A percentile compares a stretch with the other conserved stretches of the same genome.
phyloP scores from a whole-genome alignment of 2,113 vertebrate species.

The Alouatta palliata region DNA sequence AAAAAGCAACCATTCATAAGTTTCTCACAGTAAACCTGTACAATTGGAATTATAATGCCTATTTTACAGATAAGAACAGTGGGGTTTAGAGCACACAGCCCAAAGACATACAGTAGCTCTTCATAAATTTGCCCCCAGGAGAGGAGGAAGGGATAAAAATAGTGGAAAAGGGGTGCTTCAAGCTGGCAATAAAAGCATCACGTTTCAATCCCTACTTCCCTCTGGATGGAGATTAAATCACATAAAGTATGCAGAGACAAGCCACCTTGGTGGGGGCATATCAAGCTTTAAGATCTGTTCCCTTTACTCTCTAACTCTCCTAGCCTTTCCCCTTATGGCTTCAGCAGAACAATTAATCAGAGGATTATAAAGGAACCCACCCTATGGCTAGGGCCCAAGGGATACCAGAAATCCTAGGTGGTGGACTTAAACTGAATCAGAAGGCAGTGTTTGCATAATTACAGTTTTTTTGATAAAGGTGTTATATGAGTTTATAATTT shows the following conservation, averaged over 20 bases:
- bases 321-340: neutral
- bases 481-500: neutral
- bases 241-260: neutral
- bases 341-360: neutral
- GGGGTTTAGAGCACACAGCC: neutral
- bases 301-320: neutral
- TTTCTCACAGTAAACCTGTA: neutral
- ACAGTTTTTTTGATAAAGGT: neutral
- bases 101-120: neutral
- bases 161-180: neutral
- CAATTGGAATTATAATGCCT: neutral
- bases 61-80: neutral
- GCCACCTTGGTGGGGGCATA: neutral
- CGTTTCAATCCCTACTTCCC: neutral
- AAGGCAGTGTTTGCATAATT: neutral
- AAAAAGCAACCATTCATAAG: neutral
- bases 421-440: neutral
- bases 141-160: neutral
- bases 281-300: neutral
- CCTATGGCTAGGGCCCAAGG: neutral
- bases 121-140: neutral
- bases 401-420: neutral
- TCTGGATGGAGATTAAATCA: neutral
- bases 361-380: neutral
- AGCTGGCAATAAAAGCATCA: neutral